Base-by-base conservation (phyloP, 35 echinoderm and acorn worm genomes). In the Amphiura filiformis region DNA sequence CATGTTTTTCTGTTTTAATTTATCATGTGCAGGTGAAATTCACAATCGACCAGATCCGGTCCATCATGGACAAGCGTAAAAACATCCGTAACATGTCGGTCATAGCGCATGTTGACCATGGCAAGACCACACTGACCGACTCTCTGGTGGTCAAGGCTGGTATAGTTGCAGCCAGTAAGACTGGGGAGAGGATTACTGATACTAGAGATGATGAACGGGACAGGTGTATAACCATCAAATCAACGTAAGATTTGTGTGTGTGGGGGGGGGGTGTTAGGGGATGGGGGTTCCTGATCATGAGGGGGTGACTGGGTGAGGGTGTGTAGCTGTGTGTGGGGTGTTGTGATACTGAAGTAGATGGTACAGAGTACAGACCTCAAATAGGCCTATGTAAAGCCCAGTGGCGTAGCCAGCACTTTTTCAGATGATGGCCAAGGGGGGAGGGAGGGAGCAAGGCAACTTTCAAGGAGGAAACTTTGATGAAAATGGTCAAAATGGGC, bases 31-130 rank as follows among this genome's bases (percentile, higher is more conserved):
- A 93, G 91, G 91, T 93, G 86, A 88, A 84, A 37, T 94, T 89
- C 44, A 94, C 87, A 39, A 76, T 86, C 40, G 92, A 94, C 36
- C 87, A 94, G 87, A 86, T 94, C 87, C 82, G 78, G 80, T 76
- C 37, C 31, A 94, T 94, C 82, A 94, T 94, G 92, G 92, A 94
- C 82, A 94, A 94, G 76, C 89, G 84, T 32, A 31, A 70, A 11
- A 94, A 94, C 84, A 94, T 94, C 83, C 82, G 92, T 1, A 94
- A 94, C 34, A 94, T 94, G 92, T 94, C 92, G 36, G 92, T 94
- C 34, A 94, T 94, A 42, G 92, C 92, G 37, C 92, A 94, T 83
- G 92, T 94, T 15, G 92, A 94, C 80, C 92, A 94, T 57, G 92
- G 92, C 57, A 94, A 94, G 57, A 85, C 92, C 39, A 94, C 92